Base-by-base conservation (phyloP, 2,113 vertebrate genomes). In the Silurus meridionalis region DNA sequence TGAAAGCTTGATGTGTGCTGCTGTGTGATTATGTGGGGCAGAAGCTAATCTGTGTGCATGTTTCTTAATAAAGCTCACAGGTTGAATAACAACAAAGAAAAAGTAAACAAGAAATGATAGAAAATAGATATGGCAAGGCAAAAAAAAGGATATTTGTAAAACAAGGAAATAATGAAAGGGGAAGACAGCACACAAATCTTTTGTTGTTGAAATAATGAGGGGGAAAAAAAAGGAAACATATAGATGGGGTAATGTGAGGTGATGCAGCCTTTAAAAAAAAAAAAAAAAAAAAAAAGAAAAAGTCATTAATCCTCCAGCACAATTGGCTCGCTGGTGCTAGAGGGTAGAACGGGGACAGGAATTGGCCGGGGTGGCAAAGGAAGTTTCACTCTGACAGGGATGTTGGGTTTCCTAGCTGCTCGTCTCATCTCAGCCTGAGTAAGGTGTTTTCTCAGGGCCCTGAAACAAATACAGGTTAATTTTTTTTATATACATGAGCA, bases 311-410 rank as follows among this genome's bases (percentile, higher is more conserved):
- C 97, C 92, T 97, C 97, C 93, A 98, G 94, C 88, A 98, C 94
- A n/a, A 98, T 98, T 90, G 97, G 96, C 88, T 98, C 97, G n/a
- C 92, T 97, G 94, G 96, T 97, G 93, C 95, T 97, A 92, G 96
- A 94, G 82, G 96, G 95, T 67, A 96, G 93, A 57, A 95, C 90
- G 84, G 96, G 90, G 79, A 94, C 79, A 15, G 96, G 91, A 80
- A 95, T 89, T 57, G 93, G 88, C 61, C 93, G 92, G 15, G 94
- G 93, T 0, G 95, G 94, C 21, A 95, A 92, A 0, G 93, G 92
- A 84, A 95, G 87, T 92, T 97, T 98, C 92, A 97, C 95, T 88
- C 96, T 95, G 87, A 98, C 95, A 0, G 96, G 95, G 87, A 97
- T 90, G 86, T 97, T 96, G 89, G 97, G 97, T 88, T 97, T 95